A percentile compares a stretch with the other conserved stretches of the same genome.
These are phyloP conservation scores for Ptilonorhynchus violaceus DNA, from an alignment of 2,113 vertebrate species.

Conservation along the genomic window DNA sequence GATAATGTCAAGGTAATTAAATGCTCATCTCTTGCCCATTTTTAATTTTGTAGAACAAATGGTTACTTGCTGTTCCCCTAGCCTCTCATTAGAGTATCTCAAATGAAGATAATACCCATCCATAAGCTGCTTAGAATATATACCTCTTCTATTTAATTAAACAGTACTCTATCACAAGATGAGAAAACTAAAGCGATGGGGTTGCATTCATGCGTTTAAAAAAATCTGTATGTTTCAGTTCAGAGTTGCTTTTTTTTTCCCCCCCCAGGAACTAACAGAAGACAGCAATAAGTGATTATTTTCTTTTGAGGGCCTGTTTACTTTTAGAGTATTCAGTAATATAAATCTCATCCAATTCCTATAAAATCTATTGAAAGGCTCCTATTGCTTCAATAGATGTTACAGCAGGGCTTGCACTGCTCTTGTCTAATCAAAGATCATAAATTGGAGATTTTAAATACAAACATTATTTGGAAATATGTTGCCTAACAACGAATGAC, in stretches of 20 bases:
- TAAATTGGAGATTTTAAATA: neutral
- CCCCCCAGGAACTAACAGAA: neutral
- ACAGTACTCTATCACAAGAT: neutral
- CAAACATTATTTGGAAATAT: neutral
- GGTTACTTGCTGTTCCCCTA: neutral
- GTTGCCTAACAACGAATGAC: accelerated
- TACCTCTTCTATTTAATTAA: slow-evolving; percentile 14
- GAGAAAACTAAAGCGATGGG: neutral
- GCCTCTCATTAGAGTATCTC: neutral
- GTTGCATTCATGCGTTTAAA: neutral
- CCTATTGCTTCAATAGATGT: neutral
- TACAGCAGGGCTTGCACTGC: neutral
- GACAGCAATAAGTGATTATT: neutral
- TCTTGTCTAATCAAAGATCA: neutral
- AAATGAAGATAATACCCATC: neutral
- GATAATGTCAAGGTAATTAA: slow-evolving; percentile 42
- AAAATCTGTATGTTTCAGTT: neutral
- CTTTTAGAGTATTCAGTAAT: neutral
- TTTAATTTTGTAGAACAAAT: slow-evolving; percentile 39
- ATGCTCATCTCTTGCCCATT: slow-evolving; percentile 18
- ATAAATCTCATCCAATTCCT: neutral
- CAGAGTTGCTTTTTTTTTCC: neutral
- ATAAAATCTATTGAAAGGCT: neutral
- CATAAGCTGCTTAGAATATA: neutral
- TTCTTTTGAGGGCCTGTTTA: neutral